Evolutionary conservation across 2,113 vertebrate genomes (phyloP), one percentile per base, ranked within the genome.

Genomic region (Leucosticte australis): DNA sequence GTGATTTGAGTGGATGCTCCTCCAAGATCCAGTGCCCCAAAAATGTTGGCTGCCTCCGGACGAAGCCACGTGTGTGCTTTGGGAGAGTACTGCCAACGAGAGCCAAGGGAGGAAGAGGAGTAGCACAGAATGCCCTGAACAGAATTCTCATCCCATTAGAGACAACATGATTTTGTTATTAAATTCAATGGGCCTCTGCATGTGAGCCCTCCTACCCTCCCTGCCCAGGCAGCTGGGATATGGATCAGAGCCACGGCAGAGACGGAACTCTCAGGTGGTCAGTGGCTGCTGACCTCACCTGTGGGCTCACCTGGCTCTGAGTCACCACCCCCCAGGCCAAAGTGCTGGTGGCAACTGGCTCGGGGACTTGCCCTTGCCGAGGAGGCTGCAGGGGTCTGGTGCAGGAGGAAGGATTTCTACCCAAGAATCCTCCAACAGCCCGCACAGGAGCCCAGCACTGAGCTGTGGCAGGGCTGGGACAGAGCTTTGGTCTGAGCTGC

Each of bases 1-100:
- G 97, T 97, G 83, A 98, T 98, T 52, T 98, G 98, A 10, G 98
- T 98, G 39, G 98, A 98, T 21, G 98, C 97, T 16, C 98, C 98
- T 70, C 98, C 98, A 10, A 98, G 97, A 73, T 98, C 98, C 94
- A 98, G 90, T 0, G 98, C 98, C 23, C 98, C 98, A 2, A 95
- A 60, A 47, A 96, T 95, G 63, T 49, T 94, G 67, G 85, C 91
- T 9, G 74, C 74, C 49, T 95, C 95, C 7, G 98, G 98, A 28
- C 10, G 98, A 37, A 98, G 52, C 98, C 98, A 98, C 0, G 3
- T 35, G 26, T 49, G 95, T 30, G 96, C 71, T 90, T 95, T 95
- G 35, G 97, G 98, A 6, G 97, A 96, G 80, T 97, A 97, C 98
- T 98, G 97, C 74, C 94, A 65, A 69, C 46, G 50, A 0, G 7